Conservation (phyloP, 2,797 vertebrate genomes). For the Apodemus agrarius region DNA sequence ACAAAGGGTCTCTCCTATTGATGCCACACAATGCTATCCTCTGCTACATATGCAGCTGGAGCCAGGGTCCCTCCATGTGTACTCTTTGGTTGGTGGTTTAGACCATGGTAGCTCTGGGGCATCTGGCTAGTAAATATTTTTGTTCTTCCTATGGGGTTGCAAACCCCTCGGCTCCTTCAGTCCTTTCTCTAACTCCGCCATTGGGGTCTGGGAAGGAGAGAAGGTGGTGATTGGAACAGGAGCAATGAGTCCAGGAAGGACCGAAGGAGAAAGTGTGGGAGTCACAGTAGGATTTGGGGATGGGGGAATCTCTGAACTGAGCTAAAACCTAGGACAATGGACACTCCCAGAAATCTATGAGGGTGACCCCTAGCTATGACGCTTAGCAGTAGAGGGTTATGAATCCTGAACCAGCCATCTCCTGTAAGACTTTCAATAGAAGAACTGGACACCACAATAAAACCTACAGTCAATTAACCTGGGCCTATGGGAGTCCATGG, state of each 20-base stretch:
- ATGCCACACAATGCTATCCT: too few relatives aligned
- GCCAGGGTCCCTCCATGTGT: too few relatives aligned
- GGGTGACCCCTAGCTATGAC: background rate
- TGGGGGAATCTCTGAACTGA: background rate
- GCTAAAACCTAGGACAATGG: background rate
- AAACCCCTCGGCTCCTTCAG: too few relatives aligned
- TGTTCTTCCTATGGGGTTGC: too few relatives aligned
- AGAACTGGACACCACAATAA: background rate
- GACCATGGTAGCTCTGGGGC: too few relatives aligned
- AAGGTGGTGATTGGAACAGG: background rate
- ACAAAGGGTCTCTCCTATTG: too few relatives aligned
- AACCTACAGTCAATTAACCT: background rate
- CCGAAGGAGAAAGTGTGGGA: background rate
- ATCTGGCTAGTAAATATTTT: too few relatives aligned
- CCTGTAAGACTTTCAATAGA: background rate
- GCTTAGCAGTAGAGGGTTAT: background rate
- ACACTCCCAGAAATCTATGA: background rate
- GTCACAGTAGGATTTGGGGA: background rate
- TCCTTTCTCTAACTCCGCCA: too few relatives aligned
- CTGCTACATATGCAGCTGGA: too few relatives aligned
- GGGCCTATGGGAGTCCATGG: background rate
- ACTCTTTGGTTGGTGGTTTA: too few relatives aligned
- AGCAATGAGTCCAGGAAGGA: background rate
- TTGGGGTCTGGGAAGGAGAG: background rate
- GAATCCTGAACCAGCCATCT: background rate